Base-by-base conservation (phyloP, 2,888 invertebrate species). In the Nemotelus pantherinus region DNA sequence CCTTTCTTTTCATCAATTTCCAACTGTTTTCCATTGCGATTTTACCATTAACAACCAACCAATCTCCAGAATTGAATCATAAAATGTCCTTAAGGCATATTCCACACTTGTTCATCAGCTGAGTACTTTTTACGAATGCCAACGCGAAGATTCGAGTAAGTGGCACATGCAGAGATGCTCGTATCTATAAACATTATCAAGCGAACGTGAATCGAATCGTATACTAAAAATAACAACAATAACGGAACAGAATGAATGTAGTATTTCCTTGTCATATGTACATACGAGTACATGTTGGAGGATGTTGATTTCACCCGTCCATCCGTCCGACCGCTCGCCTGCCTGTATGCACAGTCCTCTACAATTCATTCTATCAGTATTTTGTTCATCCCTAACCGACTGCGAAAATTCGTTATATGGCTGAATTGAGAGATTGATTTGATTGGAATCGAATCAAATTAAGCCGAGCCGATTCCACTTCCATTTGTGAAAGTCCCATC, bases 381-480 rank as follows among this genome's bases (percentile, higher is more conserved):
- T 74, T 48, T 74, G 60, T 74, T 74, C 74, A 60, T 48, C 48
- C 60, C 74, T 74, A 74, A 74, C 74, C 74, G 63, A 74, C 74
- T 74, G 74, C 60, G 50, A 65, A 76, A 76, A 76, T 76, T 76
- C 76, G 76, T 76, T 76, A 64, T 65, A 76, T 64, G 76, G 76
- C 55, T 75, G 75, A 75, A 75, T 76, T 76, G 65, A 50, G 65
- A 76, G 65, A 53, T 76, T 76, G 76, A 76, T 76, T 76, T 76
- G 76, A 76, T 76, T 76, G 76, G 53, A 76, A 76, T 76, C 65
- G 65, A 76, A 76, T 76, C 55, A 64, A 76, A 76, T 65, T 65
- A 65, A 76, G 53, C 55, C 44, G 74, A 60, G 63, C 63, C 48
- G 74, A 74, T 60, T 74, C 48, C 41, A 2, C 48, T 48, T 74